Evolutionary conservation across 2,113 vertebrate species (phyloP), one percentile per base, ranked within the genome.

Genomic region (Mus pahari): DNA sequence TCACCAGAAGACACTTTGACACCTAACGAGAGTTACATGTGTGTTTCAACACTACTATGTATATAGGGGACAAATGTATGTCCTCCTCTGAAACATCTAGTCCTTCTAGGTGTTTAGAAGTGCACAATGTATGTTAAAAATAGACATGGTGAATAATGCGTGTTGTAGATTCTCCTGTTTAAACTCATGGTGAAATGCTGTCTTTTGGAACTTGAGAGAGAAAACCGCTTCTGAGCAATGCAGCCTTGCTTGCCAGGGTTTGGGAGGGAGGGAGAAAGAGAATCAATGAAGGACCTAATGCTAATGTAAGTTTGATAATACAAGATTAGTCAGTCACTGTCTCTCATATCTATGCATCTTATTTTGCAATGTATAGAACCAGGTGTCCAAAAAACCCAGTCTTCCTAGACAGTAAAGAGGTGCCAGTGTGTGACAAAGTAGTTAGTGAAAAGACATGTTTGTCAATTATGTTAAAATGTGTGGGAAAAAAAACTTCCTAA

Each of bases 1-100:
- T 71, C 81, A 11, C 31, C 45, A 88, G 94, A 96, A 78, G 96
- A 95, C 62, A 96, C 74, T 95, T 97, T 90, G 42, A 87, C 55
- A 75, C 92, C 53, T 26, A 95, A 86, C 28, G 28, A 68, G 13
- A 4, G 0, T 14, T 68, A 14, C 19, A 68, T 33, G 12, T 68
- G 64, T 33, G 28, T 68, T 68, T 33, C 64, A 68, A 68, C 64
- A 66, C 28, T 68, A 33, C 28, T 68, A 5, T 68, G 64, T 68
- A 68, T 33, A 33, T 33, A 33, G 28, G 64, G 31, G 28, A 33
- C 28, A 68, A 33, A 31, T 68, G 5, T 68, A 68, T 68, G 64
- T 68, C 64, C 64, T 68, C 12, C 33, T 68, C 64, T 68, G 64
- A 68, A 68, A 68, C 31, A 68, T 68, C 28, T 33, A 68, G 28